These are phyloP conservation scores for Prietella phreatophila DNA, from an alignment of 2,113 vertebrate species.

Conservation along the genomic window DNA sequence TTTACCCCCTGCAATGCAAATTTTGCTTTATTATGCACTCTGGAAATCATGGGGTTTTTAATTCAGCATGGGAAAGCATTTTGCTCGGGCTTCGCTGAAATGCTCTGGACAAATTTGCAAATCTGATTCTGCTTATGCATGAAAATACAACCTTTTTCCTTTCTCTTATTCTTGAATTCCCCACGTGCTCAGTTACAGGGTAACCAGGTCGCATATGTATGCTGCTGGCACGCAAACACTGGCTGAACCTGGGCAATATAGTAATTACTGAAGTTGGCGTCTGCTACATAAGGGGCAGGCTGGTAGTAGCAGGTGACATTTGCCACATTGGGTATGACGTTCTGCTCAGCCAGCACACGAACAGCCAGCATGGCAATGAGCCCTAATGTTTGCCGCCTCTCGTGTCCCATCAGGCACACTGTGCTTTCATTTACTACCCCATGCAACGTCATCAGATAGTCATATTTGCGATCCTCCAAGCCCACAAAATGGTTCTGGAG, in stretches of 20 bases:
- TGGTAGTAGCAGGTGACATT: slow-evolving; percentile 99
- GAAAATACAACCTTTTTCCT: slow-evolving; percentile 51
- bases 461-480: slow-evolving; percentile 98
- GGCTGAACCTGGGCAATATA: slow-evolving; percentile 98
- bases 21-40: slow-evolving; percentile 67
- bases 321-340: slow-evolving; percentile 96
- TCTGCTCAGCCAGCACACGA: slow-evolving; percentile 94
- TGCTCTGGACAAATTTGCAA: slow-evolving; percentile 59
- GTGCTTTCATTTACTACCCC: slow-evolving; percentile 98
- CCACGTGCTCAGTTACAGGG: slow-evolving; percentile 87
- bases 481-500: slow-evolving; percentile 99
- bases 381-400: slow-evolving; percentile 94
- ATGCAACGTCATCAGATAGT: slow-evolving; percentile 97
- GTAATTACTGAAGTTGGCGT: slow-evolving; percentile 99
- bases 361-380: slow-evolving; percentile 98
- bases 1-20: slow-evolving; percentile 12
- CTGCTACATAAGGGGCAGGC: slow-evolving; percentile 95
- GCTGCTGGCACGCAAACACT: slow-evolving; percentile 93
- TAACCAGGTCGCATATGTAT: slow-evolving; percentile 94
- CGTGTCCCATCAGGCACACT: slow-evolving; percentile 98
- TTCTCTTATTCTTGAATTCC: slow-evolving; percentile 36
- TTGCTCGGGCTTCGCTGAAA: slow-evolving; percentile 64
- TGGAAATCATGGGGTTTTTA: slow-evolving; percentile 74
- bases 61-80: slow-evolving; percentile 73
- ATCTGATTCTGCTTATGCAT: slow-evolving; percentile 60